A percentile compares a stretch with the other conserved stretches of the same genome.
Conservation (phyloP, 2,797 vertebrate genomes). For the Salarias fasciatus region DNA sequence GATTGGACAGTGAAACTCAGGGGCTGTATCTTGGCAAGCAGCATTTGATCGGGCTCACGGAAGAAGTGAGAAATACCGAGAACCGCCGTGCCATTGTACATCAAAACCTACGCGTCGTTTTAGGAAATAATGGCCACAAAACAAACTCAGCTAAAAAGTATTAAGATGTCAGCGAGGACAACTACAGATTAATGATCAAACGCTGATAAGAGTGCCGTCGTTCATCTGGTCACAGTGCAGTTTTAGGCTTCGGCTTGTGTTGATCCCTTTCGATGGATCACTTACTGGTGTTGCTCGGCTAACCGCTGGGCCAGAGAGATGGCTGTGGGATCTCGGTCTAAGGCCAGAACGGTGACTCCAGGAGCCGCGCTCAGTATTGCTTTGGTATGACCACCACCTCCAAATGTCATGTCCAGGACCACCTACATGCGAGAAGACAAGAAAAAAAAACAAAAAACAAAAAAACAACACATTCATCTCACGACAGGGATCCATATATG, state of each 20-base stretch:
- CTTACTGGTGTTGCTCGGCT: slow-evolving; percentile 88
- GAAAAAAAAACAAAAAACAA: too few relatives aligned
- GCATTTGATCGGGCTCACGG: slow-evolving; percentile 61
- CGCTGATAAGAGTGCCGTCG: slow-evolving; percentile 44
- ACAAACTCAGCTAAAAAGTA: slow-evolving; percentile 41
- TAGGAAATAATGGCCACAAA: slow-evolving; percentile 59
- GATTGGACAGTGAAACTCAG: slow-evolving; percentile 73
- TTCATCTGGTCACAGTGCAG: slow-evolving; percentile 45
- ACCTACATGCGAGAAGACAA: slow-evolving; percentile 74
- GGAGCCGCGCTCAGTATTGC: slow-evolving; percentile 84
- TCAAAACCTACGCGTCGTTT: slow-evolving; percentile 59
- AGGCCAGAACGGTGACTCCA: slow-evolving; percentile 84
- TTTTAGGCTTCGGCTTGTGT: slow-evolving; percentile 38
- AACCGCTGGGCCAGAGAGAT: slow-evolving; percentile 86
- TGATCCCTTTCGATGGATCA: slow-evolving; percentile 64
- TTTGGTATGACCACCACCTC: slow-evolving; percentile 92
- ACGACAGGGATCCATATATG: slow-evolving; percentile 60
- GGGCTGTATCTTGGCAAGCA: slow-evolving; percentile 68
- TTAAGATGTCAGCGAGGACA: slow-evolving; percentile 47
- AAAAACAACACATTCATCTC: slow-evolving; percentile 61
- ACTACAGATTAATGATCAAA: slow-evolving; percentile 43
- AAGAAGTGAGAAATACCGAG: slow-evolving; percentile 58
- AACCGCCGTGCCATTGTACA: slow-evolving; percentile 34
- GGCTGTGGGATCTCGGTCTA: slow-evolving; percentile 92
- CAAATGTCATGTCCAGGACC: slow-evolving; percentile 97